Base-by-base conservation (phyloP, 2,797 vertebrate species). In the Prunella strophiata region DNA sequence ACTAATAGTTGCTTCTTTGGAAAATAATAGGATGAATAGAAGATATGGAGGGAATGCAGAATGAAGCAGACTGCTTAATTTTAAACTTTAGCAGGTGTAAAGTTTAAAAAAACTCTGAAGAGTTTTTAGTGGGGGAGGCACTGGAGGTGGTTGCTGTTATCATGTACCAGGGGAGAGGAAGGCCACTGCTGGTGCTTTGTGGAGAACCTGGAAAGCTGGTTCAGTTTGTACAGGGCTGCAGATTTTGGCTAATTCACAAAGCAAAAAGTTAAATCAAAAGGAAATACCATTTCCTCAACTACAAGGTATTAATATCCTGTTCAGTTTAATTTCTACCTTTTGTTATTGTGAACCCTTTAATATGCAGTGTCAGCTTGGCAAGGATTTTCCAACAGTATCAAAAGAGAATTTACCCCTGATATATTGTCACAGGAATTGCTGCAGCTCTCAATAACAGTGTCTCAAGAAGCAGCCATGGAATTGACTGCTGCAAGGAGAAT, bases 231-330 rank as follows among this genome's bases (percentile, higher is more conserved):
- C 74, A 86, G 43, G 48, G 43, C 48, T 86, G 66, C 45, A 78
- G 58, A 22, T 94, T 96, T 97, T 97, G 96, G 96, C 95, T 94
- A 94, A 55, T 47, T 95, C 73, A 62, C 90, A 91, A 94, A 97
- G 80, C 54, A 93, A 96, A 91, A 94, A 83, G 72, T 57, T 75
- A 88, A 97, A 96, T 96, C 86, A 91, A 91, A 96, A 95, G 94
- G 96, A 98, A 98, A 93, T 95, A 97, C 81, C 36, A 87, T 97
- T 98, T 97, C 96, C 96, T 97, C 96, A 88, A 87, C 96, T 92
- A 93, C 94, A 96, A 95, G 96, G 85, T 97, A 97, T 97, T 98
- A 97, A 98, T 98, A 98, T 97, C 96, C 97, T 97, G 96, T 97
- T 98, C 96, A 94, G 95, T 97, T 97, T 97, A 93, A 98, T 97